Conservation (phyloP, 1,140 invertebrate genomes). For the Archivesica marissinica region DNA sequence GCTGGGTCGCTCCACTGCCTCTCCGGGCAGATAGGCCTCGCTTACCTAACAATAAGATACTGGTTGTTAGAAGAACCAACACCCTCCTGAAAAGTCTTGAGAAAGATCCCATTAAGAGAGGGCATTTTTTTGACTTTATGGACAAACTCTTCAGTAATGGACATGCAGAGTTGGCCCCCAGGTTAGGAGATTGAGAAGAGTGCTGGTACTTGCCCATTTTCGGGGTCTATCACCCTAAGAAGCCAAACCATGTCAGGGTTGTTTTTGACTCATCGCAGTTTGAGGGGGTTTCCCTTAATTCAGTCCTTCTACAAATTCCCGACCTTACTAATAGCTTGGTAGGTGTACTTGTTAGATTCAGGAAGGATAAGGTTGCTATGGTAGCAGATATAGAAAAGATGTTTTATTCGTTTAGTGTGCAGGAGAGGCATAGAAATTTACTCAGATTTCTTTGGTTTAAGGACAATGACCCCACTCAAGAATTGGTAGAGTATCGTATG, state of each 20-base stretch:
- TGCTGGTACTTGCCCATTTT: slow-evolving; percentile 65
- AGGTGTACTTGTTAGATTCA: neutral
- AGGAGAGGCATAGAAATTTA: slow-evolving; percentile 38
- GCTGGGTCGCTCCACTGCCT: slow-evolving; percentile 62
- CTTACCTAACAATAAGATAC: slow-evolving; percentile 57
- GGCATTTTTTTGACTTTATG: slow-evolving; percentile 32
- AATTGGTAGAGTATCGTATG: slow-evolving; percentile 60
- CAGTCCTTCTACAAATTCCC: slow-evolving; percentile 72
- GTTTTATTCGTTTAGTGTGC: slow-evolving; percentile 62
- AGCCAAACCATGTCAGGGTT: slow-evolving; percentile 33
- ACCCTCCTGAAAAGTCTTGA: slow-evolving; percentile 23
- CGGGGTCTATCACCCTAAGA: slow-evolving; percentile 65
- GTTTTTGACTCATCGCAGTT: slow-evolving; percentile 63
- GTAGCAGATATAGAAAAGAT: slow-evolving; percentile 32
- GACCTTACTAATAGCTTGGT: slow-evolving; percentile 76
- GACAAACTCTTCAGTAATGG: neutral
- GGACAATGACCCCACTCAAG: slow-evolving; percentile 36
- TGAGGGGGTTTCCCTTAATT: slow-evolving; percentile 50
- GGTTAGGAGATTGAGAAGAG: neutral
- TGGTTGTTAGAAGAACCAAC: slow-evolving; percentile 24
- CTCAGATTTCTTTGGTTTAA: slow-evolving; percentile 59
- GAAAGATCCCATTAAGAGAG: slow-evolving; percentile 48
- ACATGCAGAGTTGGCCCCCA: slow-evolving; percentile 63
- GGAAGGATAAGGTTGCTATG: slow-evolving; percentile 18
- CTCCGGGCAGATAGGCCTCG: slow-evolving; percentile 5